Conservation (phyloP, 2,888 invertebrate genomes). For the Odiellus spinosus region DNA sequence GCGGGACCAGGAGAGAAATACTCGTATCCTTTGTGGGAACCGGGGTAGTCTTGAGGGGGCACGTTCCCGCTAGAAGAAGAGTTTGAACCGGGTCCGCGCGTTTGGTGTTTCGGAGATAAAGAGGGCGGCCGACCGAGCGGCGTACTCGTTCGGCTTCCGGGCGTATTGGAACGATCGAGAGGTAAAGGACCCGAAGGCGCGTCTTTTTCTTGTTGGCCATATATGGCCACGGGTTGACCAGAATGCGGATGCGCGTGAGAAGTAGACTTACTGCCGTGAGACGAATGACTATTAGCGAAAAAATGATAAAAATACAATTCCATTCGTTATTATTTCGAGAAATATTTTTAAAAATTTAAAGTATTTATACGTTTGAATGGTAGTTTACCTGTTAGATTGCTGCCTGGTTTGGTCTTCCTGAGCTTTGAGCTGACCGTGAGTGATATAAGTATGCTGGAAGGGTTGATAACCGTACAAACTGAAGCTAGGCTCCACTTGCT, state of each 20-base stretch:
- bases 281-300: too few relatives aligned
- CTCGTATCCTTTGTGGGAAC: slow-evolving; percentile 18
- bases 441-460: slow-evolving; percentile 28
- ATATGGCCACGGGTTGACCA: too few relatives aligned
- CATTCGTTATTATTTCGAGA: too few relatives aligned
- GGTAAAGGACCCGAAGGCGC: too few relatives aligned
- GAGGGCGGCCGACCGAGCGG: slow-evolving; percentile 5
- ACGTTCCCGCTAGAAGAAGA: neutral
- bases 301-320: too few relatives aligned
- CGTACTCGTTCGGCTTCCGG: neutral
- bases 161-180: too few relatives aligned
- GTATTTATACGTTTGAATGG: too few relatives aligned
- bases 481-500: slow-evolving; percentile 24
- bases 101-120: slow-evolving; percentile 15
- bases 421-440: slow-evolving; percentile 26
- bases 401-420: slow-evolving; percentile 16
- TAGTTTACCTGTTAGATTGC: neutral
- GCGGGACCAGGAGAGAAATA: slow-evolving; percentile 15
- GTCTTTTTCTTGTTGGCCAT: too few relatives aligned
- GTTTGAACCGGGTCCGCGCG: neutral
- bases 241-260: too few relatives aligned
- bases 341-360: too few relatives aligned
- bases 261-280: too few relatives aligned
- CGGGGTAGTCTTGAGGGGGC: neutral
- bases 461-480: slow-evolving; percentile 32